Base-by-base conservation (phyloP, 2,113 vertebrate genomes). In the Aphyosemion australe region DNA sequence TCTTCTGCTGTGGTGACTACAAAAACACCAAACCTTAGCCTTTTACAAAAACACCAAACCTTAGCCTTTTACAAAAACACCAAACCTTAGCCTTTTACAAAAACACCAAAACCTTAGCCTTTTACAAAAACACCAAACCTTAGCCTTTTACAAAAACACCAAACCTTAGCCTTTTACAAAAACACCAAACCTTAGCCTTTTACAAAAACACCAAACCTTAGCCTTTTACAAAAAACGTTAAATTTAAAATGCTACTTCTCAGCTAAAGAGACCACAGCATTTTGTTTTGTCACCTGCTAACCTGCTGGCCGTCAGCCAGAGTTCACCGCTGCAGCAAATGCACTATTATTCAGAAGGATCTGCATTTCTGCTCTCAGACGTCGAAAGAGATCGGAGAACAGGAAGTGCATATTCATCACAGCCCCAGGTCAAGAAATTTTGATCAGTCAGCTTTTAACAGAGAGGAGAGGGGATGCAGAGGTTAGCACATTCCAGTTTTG, bases 401-500 rank as follows among this genome's bases (percentile, higher is more conserved):
- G 81, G 84, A 90, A 91, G 87, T 84, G 76, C 84, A 88, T 79
- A 85, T 90, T 88, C 82, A 88, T 90, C 85, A 84, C 86, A 82
- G 74, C 78, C 83, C 80, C 85, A 84, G 85, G 74, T 88, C 76
- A 84, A 80, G 65, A 83, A 88, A 88, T 88, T 85, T 78, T 86
- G 88, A 89, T 83, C 75, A 76, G 87, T 92, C 89, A 92, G 90
- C 87, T 83, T 88, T 88, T 78, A 83, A 84, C 88, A 19, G 69
- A 20, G 14, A 12, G 11, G 11, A 11, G 41, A 1, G 79, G 80
- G 79, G 85, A 68, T 78, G 88, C 79, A 72, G 68, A 86, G 79
- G 61, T 84, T 73, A 85, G 88, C 88, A 90, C 90, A 91, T 93
- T 92, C 90, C 90, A 88, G 61, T 51, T 81, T 72, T 8, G n/a